Percentiles rank a stretch among this genome's conserved stretches.
Conservation (phyloP, 2,888 invertebrate species). For the Drosophila seclusa region DNA sequence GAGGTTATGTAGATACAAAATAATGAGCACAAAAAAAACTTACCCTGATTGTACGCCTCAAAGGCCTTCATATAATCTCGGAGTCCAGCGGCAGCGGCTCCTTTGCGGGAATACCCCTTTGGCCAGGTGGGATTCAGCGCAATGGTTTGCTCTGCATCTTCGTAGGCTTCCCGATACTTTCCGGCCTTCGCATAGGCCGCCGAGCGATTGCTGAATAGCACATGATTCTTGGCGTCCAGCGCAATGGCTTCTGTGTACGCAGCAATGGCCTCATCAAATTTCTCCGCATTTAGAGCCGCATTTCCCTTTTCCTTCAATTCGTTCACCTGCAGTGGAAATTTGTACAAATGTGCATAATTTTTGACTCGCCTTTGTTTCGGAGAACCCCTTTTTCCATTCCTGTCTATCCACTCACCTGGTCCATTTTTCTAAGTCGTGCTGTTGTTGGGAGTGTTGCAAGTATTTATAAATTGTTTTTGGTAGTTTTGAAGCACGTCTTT, state of each 20-base stretch:
- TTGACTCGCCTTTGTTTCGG: conserved; percentile 2
- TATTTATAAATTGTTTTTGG: conserved; percentile 15
- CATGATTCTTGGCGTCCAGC: conserved; percentile 93
- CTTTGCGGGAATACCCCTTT: conserved; percentile 95
- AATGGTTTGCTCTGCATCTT: conserved; percentile 94
- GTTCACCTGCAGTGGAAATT: conserved; percentile 87
- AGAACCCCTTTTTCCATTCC: neutral
- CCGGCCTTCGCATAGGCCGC: conserved; percentile 94
- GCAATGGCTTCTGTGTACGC: conserved; percentile 93
- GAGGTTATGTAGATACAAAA: conserved; percentile 63
- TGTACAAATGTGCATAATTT: conserved; percentile 12
- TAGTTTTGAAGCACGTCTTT: conserved; percentile 26
- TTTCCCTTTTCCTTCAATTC: conserved; percentile 95
- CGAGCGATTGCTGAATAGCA: conserved; percentile 95
- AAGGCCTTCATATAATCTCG: conserved; percentile 91
- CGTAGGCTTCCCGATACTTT: conserved; percentile 90
- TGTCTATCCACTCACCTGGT: conserved; percentile 30
- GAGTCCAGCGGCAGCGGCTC: conserved; percentile 92
- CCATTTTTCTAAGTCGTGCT: conserved; percentile 26
- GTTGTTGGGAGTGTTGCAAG: conserved; percentile 13
- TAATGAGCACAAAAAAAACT: conserved; percentile 37
- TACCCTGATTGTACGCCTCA: conserved; percentile 89
- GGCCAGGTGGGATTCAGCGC: conserved; percentile 93
- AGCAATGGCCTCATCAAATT: conserved; percentile 91
- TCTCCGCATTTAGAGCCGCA: conserved; percentile 91